Conservation (phyloP, 1,140 invertebrate species). For the Magallana gigas region DNA sequence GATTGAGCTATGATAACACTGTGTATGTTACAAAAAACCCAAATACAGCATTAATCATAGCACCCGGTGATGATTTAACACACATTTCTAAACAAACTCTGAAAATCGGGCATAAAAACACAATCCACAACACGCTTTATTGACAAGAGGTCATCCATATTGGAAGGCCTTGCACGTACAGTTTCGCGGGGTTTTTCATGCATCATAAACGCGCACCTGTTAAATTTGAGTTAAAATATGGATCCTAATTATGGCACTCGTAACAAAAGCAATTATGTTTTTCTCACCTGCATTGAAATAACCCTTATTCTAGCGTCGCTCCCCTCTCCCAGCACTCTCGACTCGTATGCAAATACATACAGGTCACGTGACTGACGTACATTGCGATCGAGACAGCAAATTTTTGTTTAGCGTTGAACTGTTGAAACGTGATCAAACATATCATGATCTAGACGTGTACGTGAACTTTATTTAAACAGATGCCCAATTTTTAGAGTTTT, state of each 20-base stretch:
- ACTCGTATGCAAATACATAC: conserved; percentile 30
- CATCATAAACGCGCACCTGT: conserved; percentile 16
- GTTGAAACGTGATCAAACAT: conserved; percentile 34
- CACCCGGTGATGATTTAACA: too few species aligned
- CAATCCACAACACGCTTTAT: conserved; percentile 24
- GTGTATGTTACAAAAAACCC: too few species aligned
- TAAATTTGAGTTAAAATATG: conserved; percentile 25
- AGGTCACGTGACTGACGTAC: conserved; percentile 23
- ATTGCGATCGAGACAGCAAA: conserved; percentile 23
- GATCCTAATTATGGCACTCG: conserved; percentile 22
- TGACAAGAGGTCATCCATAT: conserved; percentile 35
- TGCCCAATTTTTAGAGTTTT: too few species aligned
- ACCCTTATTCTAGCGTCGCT: not conserved
- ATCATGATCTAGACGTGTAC: not conserved
- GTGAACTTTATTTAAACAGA: not conserved
- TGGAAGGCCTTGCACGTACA: conserved; percentile 22
- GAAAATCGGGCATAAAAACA: conserved; percentile 3
- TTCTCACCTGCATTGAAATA: conserved; percentile 35
- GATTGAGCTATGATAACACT: too few species aligned
- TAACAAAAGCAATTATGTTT: conserved; percentile 7
- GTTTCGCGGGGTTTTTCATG: conserved; percentile 28
- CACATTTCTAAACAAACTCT: too few species aligned
- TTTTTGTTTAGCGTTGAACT: conserved; percentile 13
- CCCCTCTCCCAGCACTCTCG: conserved; percentile 20
- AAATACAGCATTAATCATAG: too few species aligned